phyloP scores from a whole-genome alignment of 2,797 vertebrate genomes.

The Falco peregrinus region DNA sequence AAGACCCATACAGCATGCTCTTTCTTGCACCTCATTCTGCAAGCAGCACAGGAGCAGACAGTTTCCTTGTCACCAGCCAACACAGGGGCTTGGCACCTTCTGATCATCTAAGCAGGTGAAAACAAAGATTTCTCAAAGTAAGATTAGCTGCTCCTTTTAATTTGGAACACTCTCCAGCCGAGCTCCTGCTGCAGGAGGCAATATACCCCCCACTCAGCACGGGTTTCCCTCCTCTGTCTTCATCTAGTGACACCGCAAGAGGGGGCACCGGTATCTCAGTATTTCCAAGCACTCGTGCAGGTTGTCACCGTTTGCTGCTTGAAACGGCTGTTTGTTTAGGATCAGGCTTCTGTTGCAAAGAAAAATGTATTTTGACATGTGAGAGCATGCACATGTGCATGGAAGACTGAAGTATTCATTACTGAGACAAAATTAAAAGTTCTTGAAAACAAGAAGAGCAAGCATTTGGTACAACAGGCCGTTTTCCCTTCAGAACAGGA shows the following conservation, averaged over 20 bases:
- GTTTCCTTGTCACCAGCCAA: background rate
- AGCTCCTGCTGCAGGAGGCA: background rate
- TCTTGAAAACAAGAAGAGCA: background rate
- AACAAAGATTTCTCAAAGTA: background rate
- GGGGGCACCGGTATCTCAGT: constrained; percentile 56
- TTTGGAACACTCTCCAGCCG: background rate
- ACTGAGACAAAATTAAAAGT: background rate
- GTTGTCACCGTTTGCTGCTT: background rate
- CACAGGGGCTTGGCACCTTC: background rate
- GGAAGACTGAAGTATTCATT: background rate
- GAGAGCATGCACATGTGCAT: background rate
- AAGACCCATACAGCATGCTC: background rate
- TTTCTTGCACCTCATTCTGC: background rate
- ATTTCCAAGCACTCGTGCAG: background rate
- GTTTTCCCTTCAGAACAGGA: background rate
- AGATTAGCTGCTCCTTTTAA: background rate
- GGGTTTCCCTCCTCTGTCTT: background rate
- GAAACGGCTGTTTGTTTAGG: background rate
- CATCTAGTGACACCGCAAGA: constrained; percentile 48
- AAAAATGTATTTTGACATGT: background rate
- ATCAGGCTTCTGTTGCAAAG: background rate
- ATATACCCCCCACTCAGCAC: fast-evolving
- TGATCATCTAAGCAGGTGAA: background rate
- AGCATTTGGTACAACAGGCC: background rate
- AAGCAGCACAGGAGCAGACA: background rate